Evolutionary conservation across 1,140 invertebrate species (phyloP).

Genomic region (Drosophila rufa): DNA sequence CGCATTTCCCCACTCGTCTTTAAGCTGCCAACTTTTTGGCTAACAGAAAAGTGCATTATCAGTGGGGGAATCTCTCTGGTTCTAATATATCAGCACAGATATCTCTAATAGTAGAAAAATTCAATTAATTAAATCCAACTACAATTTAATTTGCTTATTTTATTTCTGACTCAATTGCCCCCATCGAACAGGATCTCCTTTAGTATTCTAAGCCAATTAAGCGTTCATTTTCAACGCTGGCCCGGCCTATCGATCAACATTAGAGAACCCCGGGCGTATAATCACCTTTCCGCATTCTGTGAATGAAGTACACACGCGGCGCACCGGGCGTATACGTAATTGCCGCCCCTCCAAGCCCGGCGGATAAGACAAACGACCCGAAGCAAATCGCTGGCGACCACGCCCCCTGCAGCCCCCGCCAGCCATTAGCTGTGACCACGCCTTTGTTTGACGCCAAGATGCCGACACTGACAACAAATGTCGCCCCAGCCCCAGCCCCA

Average conservation of each 20-base stretch:
- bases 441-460: conserved; percentile 65
- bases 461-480: conserved; percentile 58
- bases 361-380: conserved; percentile 65
- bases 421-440: conserved; percentile 19
- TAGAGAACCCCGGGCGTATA: conserved; percentile 58
- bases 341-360: conserved; percentile 19
- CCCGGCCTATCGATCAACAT: conserved; percentile 62
- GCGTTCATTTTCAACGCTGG: conserved; percentile 40
- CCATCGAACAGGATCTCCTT: conserved; percentile 55
- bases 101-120: neutral
- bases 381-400: conserved; percentile 59
- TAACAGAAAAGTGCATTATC: conserved; percentile 1
- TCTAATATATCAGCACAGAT: neutral
- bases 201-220: conserved; percentile 50
- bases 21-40: conserved; percentile 26
- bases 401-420: conserved; percentile 6
- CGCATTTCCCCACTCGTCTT: conserved; percentile 21
- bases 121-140: no score
- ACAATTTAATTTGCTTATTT: neutral
- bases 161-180: neutral
- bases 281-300: conserved; percentile 79
- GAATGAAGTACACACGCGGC: conserved; percentile 46
- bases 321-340: conserved; percentile 48
- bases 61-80: neutral
- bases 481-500: conserved; percentile 35